Evolutionary conservation across 1,140 invertebrate species (phyloP), one percentile per base, ranked within the genome.

Genomic region (Penaeus indicus): DNA sequence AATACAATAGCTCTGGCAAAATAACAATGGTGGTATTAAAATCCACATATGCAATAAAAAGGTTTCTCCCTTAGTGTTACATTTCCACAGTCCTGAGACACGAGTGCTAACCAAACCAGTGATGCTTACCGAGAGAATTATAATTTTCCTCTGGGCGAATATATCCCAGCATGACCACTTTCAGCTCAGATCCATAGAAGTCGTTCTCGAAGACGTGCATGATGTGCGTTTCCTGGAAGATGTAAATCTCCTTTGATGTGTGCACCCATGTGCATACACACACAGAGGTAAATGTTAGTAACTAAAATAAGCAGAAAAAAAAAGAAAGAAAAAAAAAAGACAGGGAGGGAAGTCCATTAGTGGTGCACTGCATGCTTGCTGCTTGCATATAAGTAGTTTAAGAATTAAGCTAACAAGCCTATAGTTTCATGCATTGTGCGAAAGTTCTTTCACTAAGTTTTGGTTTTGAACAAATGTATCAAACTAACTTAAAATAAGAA

Each of bases 151-250:
- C 97, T 16, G 95, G 95, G 92, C 98, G 93, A 87, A 99, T 94
- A 92, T 96, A 98, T 42, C 96, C 97, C 25, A 96, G 92, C 84
- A 99, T 94, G 86, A 95, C 95, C 47, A 97, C 94, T 94, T 96
- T 97, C 67, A 99, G 93, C 82, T 93, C 92, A 81, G 95, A 94
- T 8, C 96, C 97, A 93, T 99, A 99, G 91, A 99, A 97, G 93
- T 99, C 97, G 63, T 94, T 92, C 25, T 95, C 93, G 92, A 97
- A 99, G 90, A 95, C 94, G 91, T 99, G 95, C 82, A 99, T 93
- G 62, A 99, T 95, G 92, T 99, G 97, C 0, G 97, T 96, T 94
- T 99, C 97, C 96, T 96, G 92, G 27, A 94, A 94, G 90, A 91
- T 81, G 77, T 88, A 84, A 16, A 61, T 63, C 72, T 88, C 86